phyloP scores from a whole-genome alignment of 2,888 invertebrate genomes.

The Pandemis cinnamomeana region DNA sequence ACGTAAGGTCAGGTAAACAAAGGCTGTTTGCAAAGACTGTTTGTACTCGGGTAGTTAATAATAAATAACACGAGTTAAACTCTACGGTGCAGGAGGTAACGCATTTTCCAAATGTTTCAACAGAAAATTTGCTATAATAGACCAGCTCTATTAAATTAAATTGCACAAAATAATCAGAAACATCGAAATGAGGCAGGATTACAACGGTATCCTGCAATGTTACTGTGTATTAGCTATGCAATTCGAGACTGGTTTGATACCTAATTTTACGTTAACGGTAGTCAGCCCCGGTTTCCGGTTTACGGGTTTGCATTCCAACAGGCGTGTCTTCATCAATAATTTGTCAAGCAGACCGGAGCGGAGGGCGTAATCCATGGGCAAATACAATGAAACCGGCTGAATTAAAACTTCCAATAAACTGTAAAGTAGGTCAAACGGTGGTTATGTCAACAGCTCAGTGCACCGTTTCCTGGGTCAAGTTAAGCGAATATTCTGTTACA shows the following conservation, averaged over 20 bases:
- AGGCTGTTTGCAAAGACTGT: neutral
- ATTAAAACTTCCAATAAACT: slow-evolving; percentile 50
- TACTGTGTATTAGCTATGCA: slow-evolving; percentile 37
- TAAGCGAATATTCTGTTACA: slow-evolving; percentile 27
- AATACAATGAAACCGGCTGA: slow-evolving; percentile 50
- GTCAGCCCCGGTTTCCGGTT: slow-evolving; percentile 75
- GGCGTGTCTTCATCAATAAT: slow-evolving; percentile 75
- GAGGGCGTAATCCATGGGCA: slow-evolving; percentile 49
- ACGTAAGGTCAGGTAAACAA: neutral
- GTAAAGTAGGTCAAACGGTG: slow-evolving; percentile 42
- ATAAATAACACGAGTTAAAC: neutral
- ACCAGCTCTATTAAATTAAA: slow-evolving; percentile 1
- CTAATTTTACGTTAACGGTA: slow-evolving; percentile 78
- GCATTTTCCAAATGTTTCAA: neutral
- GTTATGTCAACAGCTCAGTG: slow-evolving; percentile 33
- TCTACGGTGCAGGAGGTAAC: neutral
- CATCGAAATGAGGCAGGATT: neutral
- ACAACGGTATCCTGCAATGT: slow-evolving; percentile 1
- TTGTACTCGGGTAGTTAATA: neutral
- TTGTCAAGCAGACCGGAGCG: slow-evolving; percentile 61
- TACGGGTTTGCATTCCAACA: slow-evolving; percentile 67
- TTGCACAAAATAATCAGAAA: neutral
- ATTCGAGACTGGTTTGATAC: slow-evolving; percentile 62
- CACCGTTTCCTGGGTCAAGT: slow-evolving; percentile 31
- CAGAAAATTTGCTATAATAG: neutral